phyloP scores from a whole-genome alignment of 2,888 invertebrate species.

The Allacma fusca region DNA sequence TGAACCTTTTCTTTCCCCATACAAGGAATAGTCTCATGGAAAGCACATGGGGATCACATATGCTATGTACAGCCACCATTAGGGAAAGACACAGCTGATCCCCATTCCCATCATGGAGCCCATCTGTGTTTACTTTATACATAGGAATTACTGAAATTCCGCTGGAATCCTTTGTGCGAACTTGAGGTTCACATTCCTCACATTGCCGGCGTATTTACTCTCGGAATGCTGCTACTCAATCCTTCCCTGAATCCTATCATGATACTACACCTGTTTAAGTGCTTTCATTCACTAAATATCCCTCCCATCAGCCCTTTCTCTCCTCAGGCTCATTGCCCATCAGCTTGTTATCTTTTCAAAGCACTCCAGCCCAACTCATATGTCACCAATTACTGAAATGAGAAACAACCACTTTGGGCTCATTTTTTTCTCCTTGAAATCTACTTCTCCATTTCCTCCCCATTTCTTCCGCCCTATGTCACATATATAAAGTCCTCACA shows the following conservation, averaged over 20 bases:
- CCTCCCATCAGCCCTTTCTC: not conserved
- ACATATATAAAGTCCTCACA: no score
- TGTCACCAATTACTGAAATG: constrained; percentile 1
- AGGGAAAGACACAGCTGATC: constrained; percentile 19
- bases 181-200: constrained; percentile 30
- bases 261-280: constrained; percentile 16
- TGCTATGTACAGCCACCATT: not conserved
- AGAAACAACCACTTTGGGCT: not conserved
- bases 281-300: constrained; percentile 12
- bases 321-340: not conserved
- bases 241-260: not conserved
- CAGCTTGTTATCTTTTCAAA: constrained; percentile 1
- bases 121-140: constrained; percentile 22
- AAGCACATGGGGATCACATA: no score
- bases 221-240: not conserved
- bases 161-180: constrained; percentile 22
- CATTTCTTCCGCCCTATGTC: no score
- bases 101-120: not conserved
- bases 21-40: no score
- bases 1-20: not conserved
- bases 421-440: not conserved
- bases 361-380: not conserved
- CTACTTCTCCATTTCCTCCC: not conserved
- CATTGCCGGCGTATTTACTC: constrained; percentile 13
- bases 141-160: constrained; percentile 25